Evolutionary conservation across 2,113 vertebrate species (phyloP).

Genomic region (Microcebus lehilahytsara): DNA sequence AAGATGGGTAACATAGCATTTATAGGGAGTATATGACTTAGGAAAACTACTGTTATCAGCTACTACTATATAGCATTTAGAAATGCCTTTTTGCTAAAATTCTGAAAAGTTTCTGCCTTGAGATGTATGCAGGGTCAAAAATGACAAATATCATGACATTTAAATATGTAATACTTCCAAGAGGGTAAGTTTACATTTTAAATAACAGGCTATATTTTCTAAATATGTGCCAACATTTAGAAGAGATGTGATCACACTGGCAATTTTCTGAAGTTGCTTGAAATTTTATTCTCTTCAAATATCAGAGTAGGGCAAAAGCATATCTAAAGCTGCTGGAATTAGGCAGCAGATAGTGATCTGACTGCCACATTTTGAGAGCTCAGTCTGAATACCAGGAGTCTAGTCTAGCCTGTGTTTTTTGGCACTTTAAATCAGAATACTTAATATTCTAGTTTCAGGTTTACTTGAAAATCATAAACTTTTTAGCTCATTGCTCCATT

Average conservation of each 20-base stretch:
- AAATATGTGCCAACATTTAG: conserved; percentile 38
- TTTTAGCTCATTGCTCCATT: conserved; percentile 16
- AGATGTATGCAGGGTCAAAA: conserved; percentile 12
- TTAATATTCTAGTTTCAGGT: neutral
- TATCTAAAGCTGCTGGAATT: neutral
- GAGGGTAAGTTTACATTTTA: conserved; percentile 24
- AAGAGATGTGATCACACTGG: neutral
- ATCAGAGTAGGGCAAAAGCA: neutral
- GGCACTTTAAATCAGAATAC: conserved; percentile 19
- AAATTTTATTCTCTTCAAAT: conserved; percentile 28
- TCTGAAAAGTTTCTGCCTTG: neutral
- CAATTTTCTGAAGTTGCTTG: conserved; percentile 45
- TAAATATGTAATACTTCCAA: conserved; percentile 45
- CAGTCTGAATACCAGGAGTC: neutral
- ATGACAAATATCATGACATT: conserved; percentile 9
- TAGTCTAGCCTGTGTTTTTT: neutral
- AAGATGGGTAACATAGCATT: neutral
- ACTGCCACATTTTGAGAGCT: neutral
- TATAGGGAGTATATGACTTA: neutral
- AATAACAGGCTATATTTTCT: conserved; percentile 38
- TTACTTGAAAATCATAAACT: neutral
- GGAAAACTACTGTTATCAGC: neutral
- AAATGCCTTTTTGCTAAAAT: conserved; percentile 45
- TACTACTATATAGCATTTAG: neutral
- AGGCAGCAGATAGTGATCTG: neutral